These are phyloP conservation scores for Diarsia brunnea DNA, from an alignment of 2,888 invertebrate genomes.

Conservation along the genomic window DNA sequence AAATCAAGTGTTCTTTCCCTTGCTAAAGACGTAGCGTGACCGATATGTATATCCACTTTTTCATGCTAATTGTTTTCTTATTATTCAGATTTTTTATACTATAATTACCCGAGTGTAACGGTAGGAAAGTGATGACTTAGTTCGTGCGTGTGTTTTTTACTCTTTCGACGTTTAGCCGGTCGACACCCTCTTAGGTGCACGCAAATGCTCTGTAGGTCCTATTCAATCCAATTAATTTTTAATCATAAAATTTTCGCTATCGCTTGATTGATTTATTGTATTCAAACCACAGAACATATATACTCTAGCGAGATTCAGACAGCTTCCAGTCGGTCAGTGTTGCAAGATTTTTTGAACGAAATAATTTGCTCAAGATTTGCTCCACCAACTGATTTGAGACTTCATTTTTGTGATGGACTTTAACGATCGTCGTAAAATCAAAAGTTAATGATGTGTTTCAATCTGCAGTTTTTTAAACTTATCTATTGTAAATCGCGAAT, in stretches of 20 bases:
- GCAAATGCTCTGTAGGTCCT: constrained; percentile 27
- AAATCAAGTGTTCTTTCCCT: neutral
- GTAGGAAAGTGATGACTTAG: constrained; percentile 56
- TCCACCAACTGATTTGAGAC: neutral
- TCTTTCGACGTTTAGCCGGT: constrained; percentile 36
- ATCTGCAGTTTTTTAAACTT: constrained; percentile 9
- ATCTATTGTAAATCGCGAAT: constrained; percentile 34
- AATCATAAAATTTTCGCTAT: constrained; percentile 6
- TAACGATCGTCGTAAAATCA: constrained; percentile 4
- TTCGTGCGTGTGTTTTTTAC: constrained; percentile 38
- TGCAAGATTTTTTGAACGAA: neutral
- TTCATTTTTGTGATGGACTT: neutral
- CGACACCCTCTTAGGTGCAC: constrained; percentile 50
- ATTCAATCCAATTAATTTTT: constrained; percentile 14
- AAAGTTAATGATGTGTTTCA: constrained; percentile 5
- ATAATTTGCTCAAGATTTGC: constrained; percentile 1
- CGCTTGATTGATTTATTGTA: neutral
- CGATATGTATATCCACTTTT: constrained; percentile 27
- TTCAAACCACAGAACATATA: too few species aligned
- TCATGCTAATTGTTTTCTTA: constrained; percentile 34
- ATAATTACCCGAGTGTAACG: constrained; percentile 51
- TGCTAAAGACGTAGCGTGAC: constrained; percentile 18
- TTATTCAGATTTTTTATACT: constrained; percentile 44
- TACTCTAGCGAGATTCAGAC: too few species aligned
- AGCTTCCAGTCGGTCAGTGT: constrained; percentile 4